These are phyloP conservation scores for Atta colombica DNA, from an alignment of 1,140 invertebrate species.

Conservation along the genomic window DNA sequence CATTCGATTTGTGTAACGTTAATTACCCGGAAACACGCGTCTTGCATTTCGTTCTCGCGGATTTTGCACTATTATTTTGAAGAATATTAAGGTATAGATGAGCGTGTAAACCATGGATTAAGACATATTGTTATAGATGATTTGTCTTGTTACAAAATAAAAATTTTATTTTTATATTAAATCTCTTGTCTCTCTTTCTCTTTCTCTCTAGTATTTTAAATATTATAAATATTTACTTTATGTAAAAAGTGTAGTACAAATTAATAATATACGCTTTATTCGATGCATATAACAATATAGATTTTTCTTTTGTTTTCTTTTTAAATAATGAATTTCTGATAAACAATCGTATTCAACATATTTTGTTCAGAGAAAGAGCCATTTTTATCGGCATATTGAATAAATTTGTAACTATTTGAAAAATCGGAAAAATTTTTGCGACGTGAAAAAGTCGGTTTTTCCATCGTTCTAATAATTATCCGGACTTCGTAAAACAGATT, in stretches of 20 bases:
- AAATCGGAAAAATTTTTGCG: conserved; percentile 33
- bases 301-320: not conserved
- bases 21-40: conserved; percentile 19
- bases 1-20: conserved; percentile 34
- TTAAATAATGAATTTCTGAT: not conserved
- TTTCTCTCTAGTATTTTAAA: not conserved
- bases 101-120: not conserved
- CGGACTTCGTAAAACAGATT: conserved; percentile 50
- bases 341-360: conserved; percentile 10
- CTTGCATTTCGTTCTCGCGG: not conserved
- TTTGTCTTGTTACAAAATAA: not conserved
- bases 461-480: conserved; percentile 46
- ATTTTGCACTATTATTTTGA: conserved; percentile 6
- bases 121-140: not conserved
- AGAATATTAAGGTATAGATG: not conserved
- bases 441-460: conserved; percentile 49
- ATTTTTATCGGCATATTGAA: conserved; percentile 15
- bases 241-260: not conserved
- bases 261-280: not conserved
- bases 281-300: too few relatives aligned
- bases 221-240: conserved; percentile 27
- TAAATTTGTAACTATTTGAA: conserved; percentile 42
- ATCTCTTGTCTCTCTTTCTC: not conserved
- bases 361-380: conserved; percentile 3
- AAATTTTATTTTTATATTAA: not conserved